Conservation (phyloP, 2,888 invertebrate species). For the Polietes domitor region DNA sequence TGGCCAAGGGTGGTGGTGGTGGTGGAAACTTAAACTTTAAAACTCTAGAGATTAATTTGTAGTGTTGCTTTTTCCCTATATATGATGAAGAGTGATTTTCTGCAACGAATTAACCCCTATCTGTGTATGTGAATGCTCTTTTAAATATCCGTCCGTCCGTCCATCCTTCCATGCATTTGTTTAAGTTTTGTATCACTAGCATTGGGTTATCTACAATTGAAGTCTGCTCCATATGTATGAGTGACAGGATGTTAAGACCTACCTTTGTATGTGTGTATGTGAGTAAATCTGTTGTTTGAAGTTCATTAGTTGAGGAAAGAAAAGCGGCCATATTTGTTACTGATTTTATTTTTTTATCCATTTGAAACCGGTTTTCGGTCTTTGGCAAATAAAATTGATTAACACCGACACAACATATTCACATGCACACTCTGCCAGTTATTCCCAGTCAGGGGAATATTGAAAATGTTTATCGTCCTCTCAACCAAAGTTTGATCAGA, state of each 20-base stretch:
- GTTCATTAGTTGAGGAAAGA: not conserved
- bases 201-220: too few relatives aligned
- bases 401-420: constrained; percentile 39
- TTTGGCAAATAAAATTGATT: constrained; percentile 50
- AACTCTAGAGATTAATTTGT: constrained; percentile 30
- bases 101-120: constrained; percentile 8
- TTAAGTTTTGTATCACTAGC: too few relatives aligned
- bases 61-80: not conserved
- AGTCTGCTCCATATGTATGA: not conserved
- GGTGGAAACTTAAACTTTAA: not conserved
- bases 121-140: not conserved
- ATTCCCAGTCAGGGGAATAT: not conserved
- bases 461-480: not conserved
- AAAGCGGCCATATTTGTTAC: constrained; percentile 58
- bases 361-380: constrained; percentile 55
- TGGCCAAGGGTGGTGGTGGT: not conserved
- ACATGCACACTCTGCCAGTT: not conserved
- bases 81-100: too few relatives aligned
- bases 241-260: not conserved
- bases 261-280: not conserved
- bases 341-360: constrained; percentile 23
- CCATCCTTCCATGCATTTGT: not conserved
- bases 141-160: not conserved
- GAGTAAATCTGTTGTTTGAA: not conserved
- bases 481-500: not conserved